A percentile compares a stretch with the other conserved stretches of the same genome.
These are phyloP conservation scores for Halcyon malimbica DNA, from an alignment of 2,113 vertebrate species.

Conservation along the genomic window DNA sequence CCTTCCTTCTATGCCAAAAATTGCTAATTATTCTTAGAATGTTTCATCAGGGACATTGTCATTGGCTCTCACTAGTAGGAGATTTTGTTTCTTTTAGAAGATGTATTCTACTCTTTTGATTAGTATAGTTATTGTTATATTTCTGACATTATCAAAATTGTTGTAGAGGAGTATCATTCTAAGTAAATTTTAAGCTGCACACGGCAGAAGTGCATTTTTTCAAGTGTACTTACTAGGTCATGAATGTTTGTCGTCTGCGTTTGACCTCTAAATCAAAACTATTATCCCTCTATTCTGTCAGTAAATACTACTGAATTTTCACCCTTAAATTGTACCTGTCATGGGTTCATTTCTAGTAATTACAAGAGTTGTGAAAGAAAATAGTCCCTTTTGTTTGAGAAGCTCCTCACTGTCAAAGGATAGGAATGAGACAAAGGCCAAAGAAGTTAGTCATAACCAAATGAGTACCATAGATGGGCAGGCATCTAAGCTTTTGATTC, in stretches of 20 bases:
- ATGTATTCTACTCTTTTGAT: neutral
- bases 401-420: conserved; percentile 52
- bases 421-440: conserved; percentile 67
- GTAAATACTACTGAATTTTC: neutral
- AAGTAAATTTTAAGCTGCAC: neutral
- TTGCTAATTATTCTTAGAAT: conserved; percentile 31
- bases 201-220: neutral
- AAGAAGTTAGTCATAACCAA: conserved; percentile 62
- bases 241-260: neutral
- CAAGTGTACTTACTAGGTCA: neutral
- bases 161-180: neutral
- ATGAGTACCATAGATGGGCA: conserved; percentile 66
- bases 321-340: conserved; percentile 24
- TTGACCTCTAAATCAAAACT: neutral
- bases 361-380: conserved; percentile 32
- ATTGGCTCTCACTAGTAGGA: neutral
- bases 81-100: neutral
- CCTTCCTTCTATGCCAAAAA: conserved; percentile 21
- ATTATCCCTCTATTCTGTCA: neutral
- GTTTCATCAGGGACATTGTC: neutral
- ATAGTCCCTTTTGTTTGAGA: conserved; percentile 53
- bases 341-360: conserved; percentile 5
- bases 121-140: neutral
- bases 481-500: conserved; percentile 59
- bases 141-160: neutral